phyloP scores from a whole-genome alignment of 2,113 vertebrate species.

The Corythornis vintsioides region DNA sequence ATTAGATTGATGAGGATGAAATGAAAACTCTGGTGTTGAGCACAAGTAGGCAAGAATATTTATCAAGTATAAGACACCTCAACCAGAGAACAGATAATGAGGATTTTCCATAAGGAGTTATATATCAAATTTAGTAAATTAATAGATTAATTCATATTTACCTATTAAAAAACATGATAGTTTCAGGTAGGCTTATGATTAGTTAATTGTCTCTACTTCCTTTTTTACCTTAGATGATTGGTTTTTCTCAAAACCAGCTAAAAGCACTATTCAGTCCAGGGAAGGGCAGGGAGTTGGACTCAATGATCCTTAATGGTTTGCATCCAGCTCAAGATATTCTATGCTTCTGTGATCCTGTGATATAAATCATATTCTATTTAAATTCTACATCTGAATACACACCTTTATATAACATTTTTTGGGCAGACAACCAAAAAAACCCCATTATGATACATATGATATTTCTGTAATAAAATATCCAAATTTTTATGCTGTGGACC shows the following conservation, averaged over 20 bases:
- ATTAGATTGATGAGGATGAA: neutral
- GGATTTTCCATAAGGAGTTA: neutral
- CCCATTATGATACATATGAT: neutral
- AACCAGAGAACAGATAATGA: neutral
- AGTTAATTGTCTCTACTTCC: neutral
- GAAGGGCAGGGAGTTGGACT: neutral
- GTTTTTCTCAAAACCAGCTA: neutral
- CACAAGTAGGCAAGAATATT: neutral
- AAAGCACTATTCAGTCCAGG: neutral
- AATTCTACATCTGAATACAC: neutral
- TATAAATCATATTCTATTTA: neutral
- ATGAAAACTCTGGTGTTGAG: neutral
- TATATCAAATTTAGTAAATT: neutral
- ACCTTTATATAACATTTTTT: neutral
- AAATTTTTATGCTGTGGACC: neutral
- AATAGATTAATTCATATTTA: neutral
- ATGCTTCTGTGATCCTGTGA: neutral
- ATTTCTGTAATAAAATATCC: neutral
- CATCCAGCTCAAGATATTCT: neutral
- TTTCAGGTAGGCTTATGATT: neutral
- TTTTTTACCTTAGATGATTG: neutral
- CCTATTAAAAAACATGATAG: neutral
- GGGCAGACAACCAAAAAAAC: neutral
- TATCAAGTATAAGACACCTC: neutral
- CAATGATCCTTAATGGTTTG: neutral